phyloP scores from a whole-genome alignment of 2,797 vertebrate genomes.

The Coluber constrictor region DNA sequence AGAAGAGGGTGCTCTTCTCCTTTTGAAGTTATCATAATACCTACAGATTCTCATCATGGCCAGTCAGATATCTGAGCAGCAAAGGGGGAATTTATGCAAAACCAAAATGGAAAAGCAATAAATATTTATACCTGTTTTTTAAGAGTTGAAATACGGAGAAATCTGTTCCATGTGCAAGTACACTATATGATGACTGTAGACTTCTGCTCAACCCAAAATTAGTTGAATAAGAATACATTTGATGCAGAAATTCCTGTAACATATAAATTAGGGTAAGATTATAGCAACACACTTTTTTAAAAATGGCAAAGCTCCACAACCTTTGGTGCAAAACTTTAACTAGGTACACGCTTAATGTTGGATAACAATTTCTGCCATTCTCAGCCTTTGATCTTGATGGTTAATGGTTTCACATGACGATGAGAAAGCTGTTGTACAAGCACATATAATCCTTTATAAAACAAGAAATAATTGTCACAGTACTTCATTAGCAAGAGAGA shows the following conservation, averaged over 20 bases:
- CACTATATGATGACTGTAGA: not conserved
- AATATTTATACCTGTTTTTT: not conserved
- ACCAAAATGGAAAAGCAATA: not conserved
- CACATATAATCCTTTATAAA: not conserved
- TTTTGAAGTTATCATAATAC: not conserved
- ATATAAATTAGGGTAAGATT: not conserved
- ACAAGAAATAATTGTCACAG: not conserved
- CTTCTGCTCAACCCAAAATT: not conserved
- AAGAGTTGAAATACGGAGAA: not conserved
- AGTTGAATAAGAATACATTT: not conserved
- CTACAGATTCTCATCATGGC: not conserved
- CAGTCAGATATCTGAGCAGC: not conserved
- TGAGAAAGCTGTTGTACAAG: not conserved
- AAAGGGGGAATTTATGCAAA: not conserved
- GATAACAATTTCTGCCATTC: not conserved
- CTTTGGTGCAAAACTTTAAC: not conserved
- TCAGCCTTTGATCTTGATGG: not conserved
- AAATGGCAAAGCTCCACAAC: not conserved
- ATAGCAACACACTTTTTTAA: not conserved
- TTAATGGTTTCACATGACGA: not conserved
- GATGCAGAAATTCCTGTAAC: not conserved
- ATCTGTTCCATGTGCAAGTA: not conserved
- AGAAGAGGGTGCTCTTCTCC: constrained; percentile 55
- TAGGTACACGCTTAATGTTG: not conserved
- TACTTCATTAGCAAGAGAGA: not conserved